Percentiles rank a stretch among this genome's conserved stretches.
These are phyloP conservation scores for Polydrusus tereticollis DNA, from an alignment of 2,888 invertebrate genomes.

Conservation along the genomic window DNA sequence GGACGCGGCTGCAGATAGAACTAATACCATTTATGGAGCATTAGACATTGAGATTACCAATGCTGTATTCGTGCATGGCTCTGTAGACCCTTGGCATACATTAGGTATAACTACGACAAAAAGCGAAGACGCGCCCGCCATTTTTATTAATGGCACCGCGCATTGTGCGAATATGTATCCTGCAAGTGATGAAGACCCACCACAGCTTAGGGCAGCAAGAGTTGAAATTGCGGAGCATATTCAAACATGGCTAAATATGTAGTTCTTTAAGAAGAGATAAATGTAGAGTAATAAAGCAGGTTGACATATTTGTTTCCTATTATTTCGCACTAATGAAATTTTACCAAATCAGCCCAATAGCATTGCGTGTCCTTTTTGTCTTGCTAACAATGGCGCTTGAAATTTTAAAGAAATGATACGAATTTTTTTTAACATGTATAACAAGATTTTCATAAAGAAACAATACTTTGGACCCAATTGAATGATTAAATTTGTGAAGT, in stretches of 20 bases:
- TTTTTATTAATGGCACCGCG: slow-evolving; percentile 81
- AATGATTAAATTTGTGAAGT: too few species aligned
- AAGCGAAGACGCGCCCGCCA: slow-evolving; percentile 74
- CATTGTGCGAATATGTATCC: slow-evolving; percentile 97
- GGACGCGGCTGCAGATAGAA: slow-evolving; percentile 74
- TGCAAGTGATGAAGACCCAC: slow-evolving; percentile 74
- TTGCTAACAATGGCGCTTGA: too few species aligned
- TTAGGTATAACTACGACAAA: slow-evolving; percentile 77
- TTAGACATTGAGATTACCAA: slow-evolving; percentile 75
- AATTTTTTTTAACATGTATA: too few species aligned
- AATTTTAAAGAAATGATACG: too few species aligned
- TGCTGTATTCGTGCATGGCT: slow-evolving; percentile 89
- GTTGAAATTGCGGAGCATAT: slow-evolving; percentile 68
- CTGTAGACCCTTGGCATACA: slow-evolving; percentile 91
- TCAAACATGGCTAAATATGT: slow-evolving; percentile 36
- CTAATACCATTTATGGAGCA: slow-evolving; percentile 86
- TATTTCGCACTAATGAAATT: too few species aligned
- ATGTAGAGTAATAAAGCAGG: too few species aligned
- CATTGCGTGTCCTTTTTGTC: too few species aligned
- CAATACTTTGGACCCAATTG: too few species aligned
- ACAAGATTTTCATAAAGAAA: too few species aligned
- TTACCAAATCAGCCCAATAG: too few species aligned
- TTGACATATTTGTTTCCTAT: too few species aligned
- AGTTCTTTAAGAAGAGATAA: too few species aligned
- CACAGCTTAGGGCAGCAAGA: slow-evolving; percentile 78